A percentile compares a stretch with the other conserved stretches of the same genome.
phyloP scores from a whole-genome alignment of 92 coral and sea anemone genomes.

The Virgularia gustaviana region DNA sequence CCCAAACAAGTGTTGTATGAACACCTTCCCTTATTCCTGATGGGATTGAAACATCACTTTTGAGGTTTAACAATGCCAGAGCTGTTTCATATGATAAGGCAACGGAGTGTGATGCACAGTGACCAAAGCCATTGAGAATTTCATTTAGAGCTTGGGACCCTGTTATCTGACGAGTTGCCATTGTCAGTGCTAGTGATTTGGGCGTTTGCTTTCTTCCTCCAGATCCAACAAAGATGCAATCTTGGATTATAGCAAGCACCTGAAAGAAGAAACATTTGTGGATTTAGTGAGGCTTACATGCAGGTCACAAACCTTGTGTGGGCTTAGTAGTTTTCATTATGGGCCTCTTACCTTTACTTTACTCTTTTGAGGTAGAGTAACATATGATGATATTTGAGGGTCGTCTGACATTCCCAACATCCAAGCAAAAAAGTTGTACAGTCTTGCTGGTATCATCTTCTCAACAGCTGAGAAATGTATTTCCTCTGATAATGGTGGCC shows the following conservation, averaged over 20 bases:
- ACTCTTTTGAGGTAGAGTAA: not conserved
- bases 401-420: conserved; percentile 2
- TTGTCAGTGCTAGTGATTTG: conserved; percentile 11
- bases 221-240: not conserved
- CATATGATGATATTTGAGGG: not conserved
- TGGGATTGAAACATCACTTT: not conserved
- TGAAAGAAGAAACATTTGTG: not conserved
- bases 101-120: not conserved
- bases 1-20: conserved; percentile 7
- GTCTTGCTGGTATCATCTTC: conserved; percentile 1
- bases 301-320: not conserved
- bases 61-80: not conserved
- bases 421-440: conserved; percentile 16
- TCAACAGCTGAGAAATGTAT: not conserved
- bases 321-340: conserved; percentile 1
- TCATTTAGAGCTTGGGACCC: not conserved
- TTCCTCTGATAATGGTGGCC: conserved; percentile 14
- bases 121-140: conserved; percentile 1
- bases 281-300: not conserved
- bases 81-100: conserved; percentile 1
- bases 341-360: not conserved
- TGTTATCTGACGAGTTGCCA: not conserved
- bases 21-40: conserved; percentile 7
- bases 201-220: conserved; percentile 10
- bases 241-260: conserved; percentile 1